Evolutionary conservation across 1,140 invertebrate genomes (phyloP).

Genomic region (Aphidius ervi): DNA sequence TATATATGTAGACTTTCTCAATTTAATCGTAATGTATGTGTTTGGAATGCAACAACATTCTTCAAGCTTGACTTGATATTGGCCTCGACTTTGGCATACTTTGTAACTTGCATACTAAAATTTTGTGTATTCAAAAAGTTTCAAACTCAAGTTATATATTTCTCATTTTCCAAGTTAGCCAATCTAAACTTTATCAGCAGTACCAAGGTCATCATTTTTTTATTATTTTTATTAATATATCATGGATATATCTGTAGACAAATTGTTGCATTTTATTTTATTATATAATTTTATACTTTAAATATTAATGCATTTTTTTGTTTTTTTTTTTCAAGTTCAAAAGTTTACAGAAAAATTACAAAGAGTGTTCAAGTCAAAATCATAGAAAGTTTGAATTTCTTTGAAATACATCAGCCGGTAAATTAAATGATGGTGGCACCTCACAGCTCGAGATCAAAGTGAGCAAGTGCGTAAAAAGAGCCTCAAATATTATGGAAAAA

Average conservation of each 20-base stretch:
- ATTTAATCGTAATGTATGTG: not conserved
- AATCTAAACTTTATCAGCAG: too few species aligned
- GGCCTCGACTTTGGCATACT: conserved; percentile 46
- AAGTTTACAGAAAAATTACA: too few species aligned
- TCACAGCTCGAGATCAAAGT: conserved; percentile 41
- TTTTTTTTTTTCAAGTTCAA: not conserved
- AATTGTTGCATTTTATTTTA: too few species aligned
- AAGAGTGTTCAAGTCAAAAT: not conserved
- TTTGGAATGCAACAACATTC: not conserved
- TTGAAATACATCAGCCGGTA: conserved; percentile 40
- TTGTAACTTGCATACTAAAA: conserved; percentile 36
- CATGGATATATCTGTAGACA: too few species aligned
- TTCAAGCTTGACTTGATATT: conserved; percentile 2
- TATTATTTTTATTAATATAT: too few species aligned
- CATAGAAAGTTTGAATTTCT: conserved; percentile 29
- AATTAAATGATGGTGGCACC: conserved; percentile 40
- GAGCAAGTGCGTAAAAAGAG: conserved; percentile 8
- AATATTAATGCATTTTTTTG: too few species aligned
- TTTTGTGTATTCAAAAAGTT: not conserved
- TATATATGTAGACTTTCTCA: not conserved
- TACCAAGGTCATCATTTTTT: too few species aligned
- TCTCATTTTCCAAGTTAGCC: too few species aligned
- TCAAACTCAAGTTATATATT: too few species aligned
- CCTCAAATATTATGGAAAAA: conserved; percentile 1
- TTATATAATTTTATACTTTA: too few species aligned